Percentiles rank a stretch among this genome's conserved stretches.
These are phyloP conservation scores for Pao palembangensis DNA, from an alignment of 2,113 vertebrate species.

Conservation along the genomic window DNA sequence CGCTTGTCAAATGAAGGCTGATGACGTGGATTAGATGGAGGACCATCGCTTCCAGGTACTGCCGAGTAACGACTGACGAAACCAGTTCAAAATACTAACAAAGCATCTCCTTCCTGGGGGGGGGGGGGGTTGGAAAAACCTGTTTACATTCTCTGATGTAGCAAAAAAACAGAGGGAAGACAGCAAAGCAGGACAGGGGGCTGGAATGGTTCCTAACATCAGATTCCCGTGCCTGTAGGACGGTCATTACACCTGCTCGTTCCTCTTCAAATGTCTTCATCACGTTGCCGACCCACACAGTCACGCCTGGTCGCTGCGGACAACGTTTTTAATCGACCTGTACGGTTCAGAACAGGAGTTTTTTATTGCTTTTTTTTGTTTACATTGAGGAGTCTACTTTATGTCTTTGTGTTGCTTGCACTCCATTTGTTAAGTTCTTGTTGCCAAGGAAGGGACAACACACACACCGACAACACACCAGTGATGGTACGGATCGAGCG, in stretches of 20 bases:
- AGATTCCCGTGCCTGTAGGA: too few species aligned
- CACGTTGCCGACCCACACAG: too few species aligned
- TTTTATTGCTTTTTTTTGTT: conserved; percentile 28
- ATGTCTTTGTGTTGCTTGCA: conserved; percentile 61
- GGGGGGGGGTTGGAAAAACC: conserved; percentile 30
- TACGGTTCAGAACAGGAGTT: background rate
- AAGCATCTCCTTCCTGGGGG: conserved; percentile 1
- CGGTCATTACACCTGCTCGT: too few species aligned
- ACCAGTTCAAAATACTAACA: background rate
- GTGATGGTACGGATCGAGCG: conserved; percentile 45
- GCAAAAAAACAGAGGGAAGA: conserved; percentile 37
- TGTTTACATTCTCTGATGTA: conserved; percentile 64
- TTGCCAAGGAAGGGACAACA: conserved; percentile 66
- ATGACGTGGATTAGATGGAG: background rate
- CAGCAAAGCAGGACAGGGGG: conserved; percentile 19
- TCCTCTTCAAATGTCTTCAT: too few species aligned
- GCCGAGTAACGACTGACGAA: background rate
- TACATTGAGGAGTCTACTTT: conserved; percentile 56
- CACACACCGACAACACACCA: conserved; percentile 32
- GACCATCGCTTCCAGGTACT: background rate
- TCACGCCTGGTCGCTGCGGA: too few species aligned
- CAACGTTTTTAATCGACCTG: too few species aligned
- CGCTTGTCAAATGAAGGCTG: background rate
- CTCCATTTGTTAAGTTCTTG: conserved; percentile 66
- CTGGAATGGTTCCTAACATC: conserved; percentile 1